Conservation (phyloP, 2,797 vertebrate species). For the Epinephelus coioides region DNA sequence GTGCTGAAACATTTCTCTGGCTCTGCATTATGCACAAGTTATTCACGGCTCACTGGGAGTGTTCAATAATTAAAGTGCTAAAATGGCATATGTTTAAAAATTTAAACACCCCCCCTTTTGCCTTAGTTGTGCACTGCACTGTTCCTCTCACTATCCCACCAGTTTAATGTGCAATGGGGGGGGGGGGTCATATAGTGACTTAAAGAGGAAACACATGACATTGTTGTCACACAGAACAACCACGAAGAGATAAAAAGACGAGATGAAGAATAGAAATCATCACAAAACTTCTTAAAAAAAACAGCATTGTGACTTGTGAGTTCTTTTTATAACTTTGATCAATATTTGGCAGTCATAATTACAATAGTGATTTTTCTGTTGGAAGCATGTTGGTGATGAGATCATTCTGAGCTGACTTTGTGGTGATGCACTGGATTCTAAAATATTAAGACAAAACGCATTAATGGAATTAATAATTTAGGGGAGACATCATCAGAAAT, state of each 20-base stretch:
- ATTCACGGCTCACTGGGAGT: slow-evolving; percentile 73
- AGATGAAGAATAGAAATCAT: neutral
- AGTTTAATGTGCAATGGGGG: slow-evolving; percentile 23
- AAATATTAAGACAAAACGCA: slow-evolving; percentile 37
- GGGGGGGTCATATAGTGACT: slow-evolving; percentile 19
- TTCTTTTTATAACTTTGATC: slow-evolving; percentile 1
- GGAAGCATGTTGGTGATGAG: neutral
- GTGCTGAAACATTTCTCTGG: slow-evolving; percentile 70
- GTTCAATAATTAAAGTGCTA: slow-evolving; percentile 84
- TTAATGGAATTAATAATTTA: slow-evolving; percentile 47
- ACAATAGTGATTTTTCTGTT: neutral
- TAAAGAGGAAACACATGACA: slow-evolving; percentile 15
- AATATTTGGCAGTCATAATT: neutral
- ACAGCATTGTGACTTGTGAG: neutral
- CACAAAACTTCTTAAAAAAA: neutral
- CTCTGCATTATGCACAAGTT: slow-evolving; percentile 81
- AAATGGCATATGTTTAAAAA: slow-evolving; percentile 85
- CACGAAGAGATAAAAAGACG: neutral
- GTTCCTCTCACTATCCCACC: slow-evolving; percentile 42
- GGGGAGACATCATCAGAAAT: slow-evolving; percentile 32
- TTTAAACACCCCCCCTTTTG: slow-evolving; percentile 66
- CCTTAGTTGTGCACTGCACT: slow-evolving; percentile 52
- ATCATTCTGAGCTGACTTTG: slow-evolving; percentile 1
- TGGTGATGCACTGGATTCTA: slow-evolving; percentile 17
- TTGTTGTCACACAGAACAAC: neutral